Base-by-base conservation (phyloP, 1,140 invertebrate genomes). In the Eurosta solidaginis region DNA sequence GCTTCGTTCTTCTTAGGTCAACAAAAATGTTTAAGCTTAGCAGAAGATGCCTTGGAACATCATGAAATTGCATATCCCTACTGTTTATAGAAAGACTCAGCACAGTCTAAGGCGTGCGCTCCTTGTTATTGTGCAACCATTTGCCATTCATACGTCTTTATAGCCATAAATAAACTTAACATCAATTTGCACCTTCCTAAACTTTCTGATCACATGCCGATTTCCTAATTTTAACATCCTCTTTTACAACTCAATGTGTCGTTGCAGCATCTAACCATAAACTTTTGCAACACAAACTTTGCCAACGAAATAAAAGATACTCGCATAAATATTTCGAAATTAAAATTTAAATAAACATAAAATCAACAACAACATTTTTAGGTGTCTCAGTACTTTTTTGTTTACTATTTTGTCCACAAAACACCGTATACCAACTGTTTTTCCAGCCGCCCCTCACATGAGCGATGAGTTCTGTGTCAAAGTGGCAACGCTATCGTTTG, bases 381-480 rank as follows among this genome's bases (percentile, higher is more conserved):
- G 33, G 33, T 33, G n/a, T 17, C 59, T 68, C 29, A 29, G 36
- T 17, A n/a, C n/a, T 9, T 47, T 47, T 47, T 14, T 47, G 0
- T 47, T 47, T 68, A n/a, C n/a, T n/a, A n/a, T 40, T 68, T 68
- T n/a, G 5, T 12, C 40, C 5, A 40, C 59, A 68, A 68, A n/a
- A 40, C 22, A 40, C 27, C 22, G 29, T 27, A 20, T 12, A 47
- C 59, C 33, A 40, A 33, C 33, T 22, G 29, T 9, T 40, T 52
- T 36, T 68, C 36, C 22, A 36, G 33, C 59, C 33, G 27, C 59
- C 5, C n/a, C n/a, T n/a, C 33, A 25, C 12, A 40, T 68, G 59
- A 68, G 59, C 59, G 59, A 68, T 68, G 59, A 68, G 59, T n/a
- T 29, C 20, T 68, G 59, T 68, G 59, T 68, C 59, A 68, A 20